phyloP scores from a whole-genome alignment of 2,113 vertebrate genomes.

The Cyprinodon variegatus region DNA sequence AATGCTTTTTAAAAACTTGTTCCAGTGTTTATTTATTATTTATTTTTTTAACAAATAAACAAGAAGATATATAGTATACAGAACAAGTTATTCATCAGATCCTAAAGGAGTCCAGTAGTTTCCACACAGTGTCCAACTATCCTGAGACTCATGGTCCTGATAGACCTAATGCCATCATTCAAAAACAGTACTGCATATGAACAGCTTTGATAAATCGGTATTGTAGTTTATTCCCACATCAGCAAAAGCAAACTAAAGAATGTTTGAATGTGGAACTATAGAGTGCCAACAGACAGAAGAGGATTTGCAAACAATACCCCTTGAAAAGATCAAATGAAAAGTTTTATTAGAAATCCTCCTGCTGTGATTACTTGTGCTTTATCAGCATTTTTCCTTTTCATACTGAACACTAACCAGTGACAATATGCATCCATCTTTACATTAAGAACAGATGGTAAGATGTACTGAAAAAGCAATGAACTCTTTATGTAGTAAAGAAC shows the following conservation, averaged over 20 bases:
- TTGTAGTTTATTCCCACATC: neutral
- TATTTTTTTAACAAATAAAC: neutral
- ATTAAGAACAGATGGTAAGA: neutral
- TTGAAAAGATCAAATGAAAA: neutral
- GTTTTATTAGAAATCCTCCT: neutral
- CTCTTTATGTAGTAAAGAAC: neutral
- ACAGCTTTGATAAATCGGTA: neutral
- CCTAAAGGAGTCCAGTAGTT: neutral
- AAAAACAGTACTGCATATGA: neutral
- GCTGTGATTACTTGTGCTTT: neutral
- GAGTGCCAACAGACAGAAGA: neutral
- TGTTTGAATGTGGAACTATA: neutral
- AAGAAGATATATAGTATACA: neutral
- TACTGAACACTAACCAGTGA: neutral
- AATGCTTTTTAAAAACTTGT: no score
- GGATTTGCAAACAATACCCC: neutral
- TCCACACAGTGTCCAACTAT: neutral
- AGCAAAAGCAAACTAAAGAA: neutral
- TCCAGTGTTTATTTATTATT: no score
- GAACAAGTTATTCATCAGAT: neutral
- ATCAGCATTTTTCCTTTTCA: neutral
- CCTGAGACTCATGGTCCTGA: neutral
- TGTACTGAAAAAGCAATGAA: neutral
- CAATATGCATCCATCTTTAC: neutral
- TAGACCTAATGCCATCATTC: neutral